Percentiles rank a stretch among this genome's conserved stretches.
These are phyloP conservation scores for Ylistrum balloti DNA, from an alignment of 1,140 invertebrate species.

Conservation along the genomic window DNA sequence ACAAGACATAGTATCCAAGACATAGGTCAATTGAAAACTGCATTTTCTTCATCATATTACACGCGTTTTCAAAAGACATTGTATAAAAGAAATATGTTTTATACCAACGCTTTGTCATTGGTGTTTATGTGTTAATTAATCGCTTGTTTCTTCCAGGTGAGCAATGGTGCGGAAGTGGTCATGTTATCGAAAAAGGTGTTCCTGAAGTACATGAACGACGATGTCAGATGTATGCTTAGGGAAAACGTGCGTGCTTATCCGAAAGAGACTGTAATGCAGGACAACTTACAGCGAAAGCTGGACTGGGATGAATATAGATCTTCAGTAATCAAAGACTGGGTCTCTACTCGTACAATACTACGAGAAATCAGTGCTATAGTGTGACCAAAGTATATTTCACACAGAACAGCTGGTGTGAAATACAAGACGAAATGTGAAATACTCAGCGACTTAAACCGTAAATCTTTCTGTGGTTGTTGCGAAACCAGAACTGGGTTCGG, in stretches of 20 bases:
- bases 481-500: not conserved
- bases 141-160: constrained; percentile 67
- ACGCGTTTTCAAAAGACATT: no score
- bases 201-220: constrained; percentile 69
- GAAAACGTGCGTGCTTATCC: constrained; percentile 70
- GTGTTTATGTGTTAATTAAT: no score
- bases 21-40: no score
- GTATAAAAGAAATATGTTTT: no score
- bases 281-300: constrained; percentile 72
- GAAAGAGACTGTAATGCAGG: constrained; percentile 70
- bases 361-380: not conserved
- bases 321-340: constrained; percentile 52
- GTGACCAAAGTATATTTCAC: not conserved
- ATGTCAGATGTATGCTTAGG: constrained; percentile 60
- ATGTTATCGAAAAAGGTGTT: constrained; percentile 77
- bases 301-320: constrained; percentile 73
- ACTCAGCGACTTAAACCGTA: no score
- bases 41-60: no score
- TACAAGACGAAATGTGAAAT: not conserved
- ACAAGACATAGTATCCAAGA: no score
- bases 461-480: no score
- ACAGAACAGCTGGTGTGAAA: not conserved
- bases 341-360: not conserved
- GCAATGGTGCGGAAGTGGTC: constrained; percentile 76
- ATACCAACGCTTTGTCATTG: no score